A percentile compares a stretch with the other conserved stretches of the same genome.
These are phyloP conservation scores for Trachelus tabidus DNA, from an alignment of 2,888 invertebrate species.

Conservation along the genomic window DNA sequence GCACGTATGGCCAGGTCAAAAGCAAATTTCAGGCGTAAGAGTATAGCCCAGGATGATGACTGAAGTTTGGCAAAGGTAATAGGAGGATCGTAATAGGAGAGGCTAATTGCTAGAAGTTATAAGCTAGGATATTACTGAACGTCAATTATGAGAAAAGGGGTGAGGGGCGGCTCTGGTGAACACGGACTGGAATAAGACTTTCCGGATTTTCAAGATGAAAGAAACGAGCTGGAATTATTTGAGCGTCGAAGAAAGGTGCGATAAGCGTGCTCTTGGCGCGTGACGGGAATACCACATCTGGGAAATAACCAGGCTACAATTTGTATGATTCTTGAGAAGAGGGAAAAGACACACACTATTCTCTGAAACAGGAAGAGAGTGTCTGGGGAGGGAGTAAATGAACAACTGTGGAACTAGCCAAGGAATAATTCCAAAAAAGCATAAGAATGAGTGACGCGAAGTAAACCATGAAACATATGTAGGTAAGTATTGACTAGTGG, in stretches of 20 bases:
- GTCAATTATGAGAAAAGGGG: neutral
- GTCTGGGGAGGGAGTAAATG: neutral
- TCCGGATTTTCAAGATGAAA: neutral
- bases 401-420: neutral
- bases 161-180: conserved; percentile 14
- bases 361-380: neutral
- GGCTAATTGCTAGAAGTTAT: neutral
- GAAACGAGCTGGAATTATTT: neutral
- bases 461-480: neutral
- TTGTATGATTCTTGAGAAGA: neutral
- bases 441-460: neutral
- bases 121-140: neutral
- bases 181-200: conserved; percentile 11
- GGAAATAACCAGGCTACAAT: neutral
- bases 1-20: conserved; percentile 58
- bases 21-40: conserved; percentile 65
- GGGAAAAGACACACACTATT: neutral
- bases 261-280: neutral
- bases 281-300: neutral
- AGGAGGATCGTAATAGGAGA: neutral
- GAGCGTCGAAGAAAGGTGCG: neutral
- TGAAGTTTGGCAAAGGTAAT: neutral
- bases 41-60: conserved; percentile 35
- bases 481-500: neutral
- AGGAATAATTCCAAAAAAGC: neutral